Percentiles rank a stretch among this genome's conserved stretches.
Conservation (phyloP, 2,113 vertebrate genomes). For the Ctenomys sociabilis region DNA sequence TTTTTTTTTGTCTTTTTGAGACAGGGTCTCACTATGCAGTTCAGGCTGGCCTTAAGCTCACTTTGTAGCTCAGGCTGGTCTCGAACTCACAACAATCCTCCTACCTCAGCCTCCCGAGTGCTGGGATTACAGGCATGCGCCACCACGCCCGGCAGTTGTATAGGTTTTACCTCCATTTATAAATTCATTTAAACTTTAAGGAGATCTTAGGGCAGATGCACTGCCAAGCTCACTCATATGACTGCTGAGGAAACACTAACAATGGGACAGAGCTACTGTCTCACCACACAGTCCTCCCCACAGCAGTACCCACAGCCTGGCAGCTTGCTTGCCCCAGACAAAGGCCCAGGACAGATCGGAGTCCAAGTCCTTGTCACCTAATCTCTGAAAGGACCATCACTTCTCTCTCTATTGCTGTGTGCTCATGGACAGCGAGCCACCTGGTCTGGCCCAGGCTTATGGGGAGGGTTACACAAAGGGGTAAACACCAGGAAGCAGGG, state of each 20-base stretch:
- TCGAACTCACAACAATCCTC: too few species aligned
- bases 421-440: not conserved
- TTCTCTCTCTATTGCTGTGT: not conserved
- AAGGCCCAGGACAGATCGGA: not conserved
- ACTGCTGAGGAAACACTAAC: not conserved
- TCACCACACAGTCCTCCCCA: not conserved
- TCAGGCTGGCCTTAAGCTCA: too few species aligned
- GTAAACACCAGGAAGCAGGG: not conserved
- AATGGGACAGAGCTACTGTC: not conserved
- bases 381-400: not conserved
- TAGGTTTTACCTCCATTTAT: not conserved
- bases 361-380: not conserved
- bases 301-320: not conserved
- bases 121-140: too few species aligned
- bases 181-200: not conserved
- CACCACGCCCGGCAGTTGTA: too few species aligned
- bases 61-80: too few species aligned
- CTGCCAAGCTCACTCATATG: not conserved
- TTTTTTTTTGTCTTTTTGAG: too few species aligned
- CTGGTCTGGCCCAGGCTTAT: not conserved
- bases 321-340: not conserved
- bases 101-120: too few species aligned
- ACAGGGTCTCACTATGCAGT: too few species aligned
- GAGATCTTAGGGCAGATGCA: not conserved
- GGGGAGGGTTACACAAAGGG: not conserved